These are phyloP conservation scores for Capreolus pygargus DNA, from an alignment of 2,113 vertebrate genomes.

Conservation along the genomic window DNA sequence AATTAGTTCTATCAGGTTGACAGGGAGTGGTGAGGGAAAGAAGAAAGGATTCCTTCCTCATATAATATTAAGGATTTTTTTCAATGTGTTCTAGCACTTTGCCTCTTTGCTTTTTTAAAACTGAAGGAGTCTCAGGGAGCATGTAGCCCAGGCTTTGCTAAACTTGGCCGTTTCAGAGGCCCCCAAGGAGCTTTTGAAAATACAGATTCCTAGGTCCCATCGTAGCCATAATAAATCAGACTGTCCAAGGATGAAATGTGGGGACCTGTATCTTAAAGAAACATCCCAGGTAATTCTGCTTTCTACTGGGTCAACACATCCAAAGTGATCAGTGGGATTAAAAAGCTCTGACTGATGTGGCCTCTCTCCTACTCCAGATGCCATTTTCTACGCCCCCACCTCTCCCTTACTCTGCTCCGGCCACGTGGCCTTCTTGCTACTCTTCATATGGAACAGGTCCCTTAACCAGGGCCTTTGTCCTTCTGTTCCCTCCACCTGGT, in stretches of 20 bases:
- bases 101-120: neutral
- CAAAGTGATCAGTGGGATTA: neutral
- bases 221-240: neutral
- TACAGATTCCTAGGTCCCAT: neutral
- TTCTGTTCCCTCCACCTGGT: neutral
- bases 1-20: neutral
- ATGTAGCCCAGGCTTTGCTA: neutral
- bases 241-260: neutral
- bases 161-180: neutral
- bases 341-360: neutral
- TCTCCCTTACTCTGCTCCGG: neutral
- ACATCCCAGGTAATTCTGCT: neutral
- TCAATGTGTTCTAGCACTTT: neutral
- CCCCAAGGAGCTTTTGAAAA: neutral
- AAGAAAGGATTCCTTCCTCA: neutral
- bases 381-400: rapidly evolving
- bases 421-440: neutral
- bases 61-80: neutral
- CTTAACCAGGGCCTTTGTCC: neutral
- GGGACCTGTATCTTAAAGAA: neutral
- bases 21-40: neutral
- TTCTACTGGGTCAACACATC: neutral
- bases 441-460: neutral
- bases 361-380: neutral
- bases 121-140: neutral